Base-by-base conservation (phyloP, 2,797 vertebrate genomes). In the Liparis tanakae region DNA sequence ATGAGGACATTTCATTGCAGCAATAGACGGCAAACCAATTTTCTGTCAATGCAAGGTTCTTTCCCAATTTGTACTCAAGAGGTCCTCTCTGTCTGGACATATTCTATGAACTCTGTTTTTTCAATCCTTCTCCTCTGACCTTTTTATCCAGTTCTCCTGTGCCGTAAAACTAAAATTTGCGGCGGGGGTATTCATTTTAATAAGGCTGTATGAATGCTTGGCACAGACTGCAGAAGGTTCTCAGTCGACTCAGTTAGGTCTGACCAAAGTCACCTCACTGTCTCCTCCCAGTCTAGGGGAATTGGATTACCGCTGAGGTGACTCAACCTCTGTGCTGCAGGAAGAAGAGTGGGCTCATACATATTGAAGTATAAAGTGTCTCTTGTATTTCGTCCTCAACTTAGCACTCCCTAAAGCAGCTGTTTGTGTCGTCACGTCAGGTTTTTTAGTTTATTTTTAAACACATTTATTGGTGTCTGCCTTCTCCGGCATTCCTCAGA, bases 161-260 rank as follows among this genome's bases (percentile, higher is more conserved):
- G 25, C 25, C 25, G 25, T 30, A 30, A 30, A 30, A 36, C 36
- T 6, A 36, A 7, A 6, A 30, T 30, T 36, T 36, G 36, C 1
- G 6, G 1, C 8, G 36, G 63, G 10, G 67, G 50, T 73, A 70
- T 82, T 80, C 2, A 72, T 83, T 80, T 80, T 78, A 71, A 78
- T 78, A 67, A 74, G 69, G 51, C 54, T n/a, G 56, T 15, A 56
- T 66, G 39, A 59, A 56, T 63, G 43, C 53, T 70, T 39, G 39
- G 58, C 12, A 78, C 33, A 62, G 61, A 63, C 50, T 41, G 66
- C 51, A 54, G 44, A 69, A 63, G 51, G 59, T 58, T 70, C 44
- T 68, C 57, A 50, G 55, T 53, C 7, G 20, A 41, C 25, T 41
- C 39, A 13, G 39, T 41, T 41, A 2, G 30, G 41, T 57, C 64